These are phyloP conservation scores for Rapana venosa DNA, from an alignment of 2,888 invertebrate species.

Conservation along the genomic window DNA sequence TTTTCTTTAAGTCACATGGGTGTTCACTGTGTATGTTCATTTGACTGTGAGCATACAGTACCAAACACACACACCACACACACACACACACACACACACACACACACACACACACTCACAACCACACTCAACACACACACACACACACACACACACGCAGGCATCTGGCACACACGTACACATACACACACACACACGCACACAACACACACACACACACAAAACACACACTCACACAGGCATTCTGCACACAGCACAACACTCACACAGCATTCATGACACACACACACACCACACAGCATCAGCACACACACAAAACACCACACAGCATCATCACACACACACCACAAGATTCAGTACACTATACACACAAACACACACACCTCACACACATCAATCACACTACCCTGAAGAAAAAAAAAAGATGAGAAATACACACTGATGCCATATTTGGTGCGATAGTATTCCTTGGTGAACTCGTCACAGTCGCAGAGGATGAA, in stretches of 20 bases:
- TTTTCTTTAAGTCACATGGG: no score
- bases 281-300: neutral
- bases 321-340: no score
- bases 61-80: neutral
- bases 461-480: conserved; percentile 90
- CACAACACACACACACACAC: neutral
- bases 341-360: neutral
- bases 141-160: neutral
- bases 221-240: neutral
- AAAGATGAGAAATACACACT: conserved; percentile 60
- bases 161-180: no score
- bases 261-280: no score
- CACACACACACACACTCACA: no score
- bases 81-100: neutral
- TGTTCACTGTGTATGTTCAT: no score
- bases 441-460: conserved; percentile 85
- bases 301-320: neutral
- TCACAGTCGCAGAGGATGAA: conserved; percentile 91
- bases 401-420: neutral
- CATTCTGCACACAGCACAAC: no score
- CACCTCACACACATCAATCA: neutral
- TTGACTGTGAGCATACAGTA: neutral
- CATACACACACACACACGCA: neutral
- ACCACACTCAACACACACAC: conserved; percentile 6
- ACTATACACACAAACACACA: neutral